phyloP scores from a whole-genome alignment of 1,140 invertebrate genomes.

The Leptonema lineaticorne region DNA sequence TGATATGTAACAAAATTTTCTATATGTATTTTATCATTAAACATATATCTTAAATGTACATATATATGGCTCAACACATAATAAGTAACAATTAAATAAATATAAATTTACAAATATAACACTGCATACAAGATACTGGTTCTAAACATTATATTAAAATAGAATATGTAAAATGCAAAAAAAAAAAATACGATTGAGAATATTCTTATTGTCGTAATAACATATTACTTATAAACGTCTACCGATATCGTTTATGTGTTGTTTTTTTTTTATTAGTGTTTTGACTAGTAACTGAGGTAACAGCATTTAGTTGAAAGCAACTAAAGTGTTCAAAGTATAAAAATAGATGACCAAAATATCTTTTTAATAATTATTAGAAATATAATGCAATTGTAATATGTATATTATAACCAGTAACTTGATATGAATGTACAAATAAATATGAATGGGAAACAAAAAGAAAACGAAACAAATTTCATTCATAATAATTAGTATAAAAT shows the following conservation, averaged over 20 bases:
- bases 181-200: too few species aligned
- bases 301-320: too few species aligned
- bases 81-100: slow-evolving; percentile 8
- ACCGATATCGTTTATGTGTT: too few species aligned
- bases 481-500: too few species aligned
- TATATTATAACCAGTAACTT: background rate
- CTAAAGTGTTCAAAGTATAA: background rate
- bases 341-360: too few species aligned
- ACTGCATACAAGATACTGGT: slow-evolving; percentile 6
- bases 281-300: slow-evolving; percentile 13
- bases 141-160: too few species aligned
- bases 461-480: background rate
- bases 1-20: slow-evolving; percentile 17
- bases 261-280: too few species aligned
- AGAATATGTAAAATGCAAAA: too few species aligned
- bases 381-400: background rate
- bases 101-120: background rate
- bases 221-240: too few species aligned
- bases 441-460: background rate
- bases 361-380: too few species aligned
- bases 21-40: slow-evolving; percentile 2
- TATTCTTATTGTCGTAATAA: too few species aligned
- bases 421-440: background rate
- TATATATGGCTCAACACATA: slow-evolving; percentile 2
- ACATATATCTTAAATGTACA: slow-evolving; percentile 2